These are phyloP conservation scores for Agrilus cyanescens DNA, from an alignment of 2,888 invertebrate species.

Conservation along the genomic window DNA sequence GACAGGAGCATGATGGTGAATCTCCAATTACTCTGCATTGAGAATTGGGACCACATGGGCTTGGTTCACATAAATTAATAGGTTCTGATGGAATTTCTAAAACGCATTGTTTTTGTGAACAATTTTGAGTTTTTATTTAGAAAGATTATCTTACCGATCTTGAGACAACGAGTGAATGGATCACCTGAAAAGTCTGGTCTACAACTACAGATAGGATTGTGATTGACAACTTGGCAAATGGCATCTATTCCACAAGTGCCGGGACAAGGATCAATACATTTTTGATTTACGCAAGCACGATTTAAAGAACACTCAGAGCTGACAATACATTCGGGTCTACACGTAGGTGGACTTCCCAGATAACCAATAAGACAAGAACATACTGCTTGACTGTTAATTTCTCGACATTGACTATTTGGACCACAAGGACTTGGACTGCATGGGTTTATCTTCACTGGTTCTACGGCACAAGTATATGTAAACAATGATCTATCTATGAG, in stretches of 20 bases:
- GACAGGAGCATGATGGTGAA: constrained; percentile 54
- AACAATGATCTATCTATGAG: not conserved
- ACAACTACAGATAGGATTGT: constrained; percentile 71
- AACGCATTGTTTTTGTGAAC: constrained; percentile 11
- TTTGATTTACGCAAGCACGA: constrained; percentile 65
- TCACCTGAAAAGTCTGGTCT: constrained; percentile 55
- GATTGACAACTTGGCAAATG: constrained; percentile 64
- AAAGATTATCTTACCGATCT: constrained; percentile 31
- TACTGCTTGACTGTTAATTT: constrained; percentile 58
- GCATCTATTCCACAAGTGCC: constrained; percentile 71
- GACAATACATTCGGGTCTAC: constrained; percentile 64
- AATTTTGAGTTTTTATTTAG: constrained; percentile 4
- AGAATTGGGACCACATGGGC: constrained; percentile 68
- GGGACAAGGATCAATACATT: constrained; percentile 71
- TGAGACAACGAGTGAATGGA: constrained; percentile 59
- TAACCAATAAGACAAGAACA: constrained; percentile 61
- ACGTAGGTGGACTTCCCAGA: constrained; percentile 65
- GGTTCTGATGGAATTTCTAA: constrained; percentile 28
- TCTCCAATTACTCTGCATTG: constrained; percentile 50
- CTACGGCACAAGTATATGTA: constrained; percentile 17
- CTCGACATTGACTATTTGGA: constrained; percentile 64
- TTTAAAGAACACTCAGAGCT: constrained; percentile 64
- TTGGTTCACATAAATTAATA: constrained; percentile 60
- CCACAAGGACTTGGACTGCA: constrained; percentile 66
- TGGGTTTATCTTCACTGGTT: constrained; percentile 44